Percentiles rank a stretch among this genome's conserved stretches.
Conservation (phyloP, 35 echinoderm and acorn worm species). For the Hemicentrotus pulcherrimus region DNA sequence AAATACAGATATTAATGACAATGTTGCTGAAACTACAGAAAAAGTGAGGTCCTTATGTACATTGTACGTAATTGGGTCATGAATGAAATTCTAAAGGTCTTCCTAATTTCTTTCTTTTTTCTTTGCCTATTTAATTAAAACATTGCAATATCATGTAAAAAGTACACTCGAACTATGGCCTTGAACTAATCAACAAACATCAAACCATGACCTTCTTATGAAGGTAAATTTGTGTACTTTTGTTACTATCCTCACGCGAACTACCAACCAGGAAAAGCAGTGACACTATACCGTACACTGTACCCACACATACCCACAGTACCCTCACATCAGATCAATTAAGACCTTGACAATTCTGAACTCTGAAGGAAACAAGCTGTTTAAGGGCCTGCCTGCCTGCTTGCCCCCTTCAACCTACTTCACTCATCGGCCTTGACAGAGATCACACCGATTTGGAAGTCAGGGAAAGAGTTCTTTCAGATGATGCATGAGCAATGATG, state of each 20-base stretch:
- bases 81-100: too few species aligned
- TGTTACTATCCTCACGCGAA: not conserved
- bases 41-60: too few species aligned
- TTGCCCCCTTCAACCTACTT: conserved; percentile 1
- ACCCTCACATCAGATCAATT: not conserved
- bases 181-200: not conserved
- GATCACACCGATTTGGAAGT: not conserved
- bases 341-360: not conserved
- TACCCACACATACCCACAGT: not conserved
- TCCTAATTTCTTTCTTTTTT: too few species aligned
- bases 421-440: not conserved
- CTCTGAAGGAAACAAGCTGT: not conserved
- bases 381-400: not conserved
- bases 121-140: too few species aligned
- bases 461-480: not conserved
- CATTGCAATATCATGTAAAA: too few species aligned
- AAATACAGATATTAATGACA: too few species aligned
- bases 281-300: not conserved
- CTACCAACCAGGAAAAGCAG: not conserved
- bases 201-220: not conserved
- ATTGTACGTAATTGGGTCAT: too few species aligned
- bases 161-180: too few species aligned
- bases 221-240: not conserved
- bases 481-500: not conserved
- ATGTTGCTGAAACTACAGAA: too few species aligned